Conservation (phyloP, 2,113 vertebrate species). For the Helogale parvula region DNA sequence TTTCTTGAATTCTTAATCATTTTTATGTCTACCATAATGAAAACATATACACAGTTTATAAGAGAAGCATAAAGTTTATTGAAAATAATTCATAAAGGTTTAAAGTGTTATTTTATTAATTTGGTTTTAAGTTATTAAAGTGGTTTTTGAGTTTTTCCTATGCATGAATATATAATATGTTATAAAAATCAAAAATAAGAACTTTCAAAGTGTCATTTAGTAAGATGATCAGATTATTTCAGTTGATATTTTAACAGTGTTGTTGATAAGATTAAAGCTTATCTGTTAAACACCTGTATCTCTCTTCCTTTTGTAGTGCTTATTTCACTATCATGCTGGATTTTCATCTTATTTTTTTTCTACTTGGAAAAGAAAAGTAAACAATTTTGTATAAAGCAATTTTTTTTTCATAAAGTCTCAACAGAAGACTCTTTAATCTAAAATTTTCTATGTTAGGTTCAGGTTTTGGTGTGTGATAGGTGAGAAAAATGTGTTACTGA, state of each 20-base stretch:
- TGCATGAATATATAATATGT: background rate
- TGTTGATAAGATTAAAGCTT: background rate
- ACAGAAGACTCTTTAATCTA: slow-evolving; percentile 54
- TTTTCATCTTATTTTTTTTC: background rate
- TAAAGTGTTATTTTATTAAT: background rate
- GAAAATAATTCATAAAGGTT: background rate
- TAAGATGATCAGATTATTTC: background rate
- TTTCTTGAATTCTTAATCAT: background rate
- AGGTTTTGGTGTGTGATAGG: slow-evolving; percentile 11
- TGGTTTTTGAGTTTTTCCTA: background rate
- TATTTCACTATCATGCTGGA: background rate
- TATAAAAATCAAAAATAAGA: background rate
- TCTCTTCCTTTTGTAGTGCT: background rate
- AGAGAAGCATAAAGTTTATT: background rate
- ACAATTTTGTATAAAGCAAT: slow-evolving; percentile 49
- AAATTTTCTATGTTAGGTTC: slow-evolving; percentile 50
- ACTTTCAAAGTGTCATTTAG: background rate
- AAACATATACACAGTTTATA: background rate
- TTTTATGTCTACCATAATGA: background rate
- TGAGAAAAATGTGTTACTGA: slow-evolving; percentile 42
- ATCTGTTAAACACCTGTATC: background rate
- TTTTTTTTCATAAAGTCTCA: slow-evolving; percentile 57
- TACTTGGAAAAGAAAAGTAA: slow-evolving; percentile 56
- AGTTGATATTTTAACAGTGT: background rate
- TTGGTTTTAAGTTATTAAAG: background rate